Conservation (phyloP, 2,797 vertebrate species). For the Gambelia wislizenii region DNA sequence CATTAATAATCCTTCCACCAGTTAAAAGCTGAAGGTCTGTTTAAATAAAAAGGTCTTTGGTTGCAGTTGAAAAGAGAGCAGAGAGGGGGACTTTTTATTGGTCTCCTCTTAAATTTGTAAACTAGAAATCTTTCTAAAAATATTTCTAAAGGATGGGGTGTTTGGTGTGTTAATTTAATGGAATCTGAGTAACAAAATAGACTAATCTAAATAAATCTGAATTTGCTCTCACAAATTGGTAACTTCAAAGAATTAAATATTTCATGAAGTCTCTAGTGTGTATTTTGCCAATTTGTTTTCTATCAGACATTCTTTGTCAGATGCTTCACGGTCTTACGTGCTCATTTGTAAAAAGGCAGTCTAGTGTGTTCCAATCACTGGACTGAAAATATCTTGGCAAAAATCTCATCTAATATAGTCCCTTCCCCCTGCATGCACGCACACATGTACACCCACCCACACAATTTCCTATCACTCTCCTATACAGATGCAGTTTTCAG, state of each 20-base stretch:
- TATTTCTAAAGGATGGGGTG: neutral
- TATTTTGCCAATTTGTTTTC: constrained; percentile 38
- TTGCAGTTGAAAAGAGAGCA: too few relatives aligned
- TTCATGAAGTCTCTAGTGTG: constrained; percentile 31
- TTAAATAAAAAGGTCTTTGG: too few relatives aligned
- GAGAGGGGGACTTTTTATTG: neutral
- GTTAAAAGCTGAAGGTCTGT: too few relatives aligned
- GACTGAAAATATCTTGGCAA: constrained; percentile 56
- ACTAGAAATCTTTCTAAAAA: neutral
- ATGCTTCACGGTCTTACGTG: constrained; percentile 35
- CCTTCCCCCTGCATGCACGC: neutral
- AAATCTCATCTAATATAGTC: constrained; percentile 52
- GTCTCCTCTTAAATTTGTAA: constrained; percentile 31
- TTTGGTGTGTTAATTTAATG: neutral
- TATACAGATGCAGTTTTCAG: constrained; percentile 45
- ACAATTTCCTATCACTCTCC: constrained; percentile 20
- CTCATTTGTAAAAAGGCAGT: constrained; percentile 54
- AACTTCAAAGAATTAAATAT: constrained; percentile 44
- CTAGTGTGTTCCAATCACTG: constrained; percentile 44
- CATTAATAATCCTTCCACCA: too few relatives aligned
- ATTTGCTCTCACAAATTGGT: constrained; percentile 18
- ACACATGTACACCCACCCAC: neutral
- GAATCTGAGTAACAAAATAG: constrained; percentile 23
- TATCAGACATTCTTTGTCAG: constrained; percentile 15
- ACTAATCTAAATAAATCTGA: constrained; percentile 37